Percentiles rank a stretch among this genome's conserved stretches.
phyloP scores from a whole-genome alignment of 2,113 vertebrate genomes.

The Pelobates fuscus region DNA sequence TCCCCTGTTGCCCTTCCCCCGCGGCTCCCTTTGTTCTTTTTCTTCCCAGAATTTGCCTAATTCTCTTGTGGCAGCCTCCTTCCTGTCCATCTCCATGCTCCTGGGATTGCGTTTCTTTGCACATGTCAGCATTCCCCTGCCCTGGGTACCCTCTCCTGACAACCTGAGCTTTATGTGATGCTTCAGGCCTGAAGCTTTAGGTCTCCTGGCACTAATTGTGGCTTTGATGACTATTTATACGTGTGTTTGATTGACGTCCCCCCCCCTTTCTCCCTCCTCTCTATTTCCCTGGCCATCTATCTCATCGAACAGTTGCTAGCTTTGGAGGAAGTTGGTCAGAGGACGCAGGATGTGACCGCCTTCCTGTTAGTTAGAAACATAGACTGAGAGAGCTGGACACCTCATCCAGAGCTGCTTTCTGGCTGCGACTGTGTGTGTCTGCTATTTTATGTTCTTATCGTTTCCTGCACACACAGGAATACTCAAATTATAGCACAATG shows the following conservation, averaged over 20 bases:
- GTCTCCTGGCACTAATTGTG: neutral
- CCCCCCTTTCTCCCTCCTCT: constrained; percentile 1
- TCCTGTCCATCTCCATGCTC: neutral
- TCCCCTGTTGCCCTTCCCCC: neutral
- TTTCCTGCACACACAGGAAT: constrained; percentile 1
- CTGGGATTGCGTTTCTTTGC: neutral
- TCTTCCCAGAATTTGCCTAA: too few species aligned
- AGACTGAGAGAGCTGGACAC: neutral
- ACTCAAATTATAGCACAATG: too few species aligned
- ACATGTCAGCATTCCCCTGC: neutral
- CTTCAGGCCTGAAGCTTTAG: neutral
- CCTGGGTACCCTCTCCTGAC: neutral
- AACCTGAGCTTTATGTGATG: neutral
- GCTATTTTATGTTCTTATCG: neutral
- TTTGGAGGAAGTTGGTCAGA: constrained; percentile 14
- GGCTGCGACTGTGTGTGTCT: too few species aligned
- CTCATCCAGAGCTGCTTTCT: neutral
- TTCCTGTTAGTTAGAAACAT: constrained; percentile 1
- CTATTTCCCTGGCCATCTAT: constrained; percentile 12
- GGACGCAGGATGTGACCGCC: constrained; percentile 18
- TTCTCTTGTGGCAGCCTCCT: too few species aligned
- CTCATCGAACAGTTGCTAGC: neutral
- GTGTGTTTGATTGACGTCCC: neutral
- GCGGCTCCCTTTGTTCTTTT: neutral
- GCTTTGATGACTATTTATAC: too few species aligned